phyloP scores from a whole-genome alignment of 2,797 vertebrate genomes.

The Xyrichtys novacula region DNA sequence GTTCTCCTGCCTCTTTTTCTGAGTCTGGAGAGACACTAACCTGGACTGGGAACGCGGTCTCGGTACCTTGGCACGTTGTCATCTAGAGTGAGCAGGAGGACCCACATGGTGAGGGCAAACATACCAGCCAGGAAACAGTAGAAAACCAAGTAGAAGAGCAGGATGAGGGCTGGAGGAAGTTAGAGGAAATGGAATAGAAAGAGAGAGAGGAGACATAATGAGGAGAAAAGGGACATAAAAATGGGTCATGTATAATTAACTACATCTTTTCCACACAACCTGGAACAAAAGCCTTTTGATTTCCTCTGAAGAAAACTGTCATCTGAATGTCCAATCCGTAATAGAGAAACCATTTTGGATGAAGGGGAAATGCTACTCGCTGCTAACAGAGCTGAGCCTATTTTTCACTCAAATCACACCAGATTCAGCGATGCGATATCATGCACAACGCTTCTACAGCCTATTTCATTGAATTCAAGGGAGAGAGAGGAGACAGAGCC shows the following conservation, averaged over 20 bases:
- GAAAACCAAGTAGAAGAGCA: slow-evolving; percentile 97
- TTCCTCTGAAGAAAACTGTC: slow-evolving; percentile 11
- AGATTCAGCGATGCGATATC: slow-evolving; percentile 25
- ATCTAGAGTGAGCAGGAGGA: slow-evolving; percentile 94
- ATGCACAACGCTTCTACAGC: slow-evolving; percentile 33
- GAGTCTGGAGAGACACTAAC: slow-evolving; percentile 74
- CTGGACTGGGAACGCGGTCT: slow-evolving; percentile 93
- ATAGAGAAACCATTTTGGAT: slow-evolving; percentile 65
- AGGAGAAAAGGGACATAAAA: slow-evolving; percentile 23
- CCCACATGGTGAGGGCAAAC: slow-evolving; percentile 98
- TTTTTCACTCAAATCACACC: slow-evolving; percentile 22
- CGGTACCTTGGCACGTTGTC: slow-evolving; percentile 91
- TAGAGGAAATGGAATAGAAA: background rate
- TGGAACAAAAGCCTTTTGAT: slow-evolving; percentile 18
- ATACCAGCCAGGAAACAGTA: slow-evolving; percentile 96
- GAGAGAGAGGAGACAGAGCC: background rate
- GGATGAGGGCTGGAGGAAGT: slow-evolving; percentile 71
- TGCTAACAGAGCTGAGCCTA: slow-evolving; percentile 23
- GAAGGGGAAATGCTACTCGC: background rate
- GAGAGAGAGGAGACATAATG: slow-evolving; percentile 28
- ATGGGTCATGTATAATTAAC: slow-evolving; percentile 51
- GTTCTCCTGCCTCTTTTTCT: background rate
- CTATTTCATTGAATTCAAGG: slow-evolving; percentile 12
- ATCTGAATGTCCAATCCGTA: slow-evolving; percentile 30
- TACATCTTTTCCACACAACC: slow-evolving; percentile 8